Conservation (phyloP, 2,113 vertebrate species). For the Trogon surrucura region DNA sequence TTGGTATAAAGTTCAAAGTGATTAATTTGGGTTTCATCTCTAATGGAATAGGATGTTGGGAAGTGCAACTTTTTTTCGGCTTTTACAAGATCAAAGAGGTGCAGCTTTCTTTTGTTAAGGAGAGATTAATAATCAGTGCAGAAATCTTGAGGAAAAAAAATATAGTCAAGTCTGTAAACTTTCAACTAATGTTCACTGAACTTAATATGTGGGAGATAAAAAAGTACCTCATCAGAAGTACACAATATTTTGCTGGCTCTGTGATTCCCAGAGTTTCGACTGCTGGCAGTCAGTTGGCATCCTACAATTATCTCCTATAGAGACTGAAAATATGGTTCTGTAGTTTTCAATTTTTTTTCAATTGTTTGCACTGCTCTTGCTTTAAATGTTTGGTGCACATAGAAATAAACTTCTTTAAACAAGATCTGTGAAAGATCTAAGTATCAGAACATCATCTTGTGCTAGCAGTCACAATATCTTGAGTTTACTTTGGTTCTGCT, state of each 20-base stretch:
- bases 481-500: neutral
- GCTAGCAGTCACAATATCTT: neutral
- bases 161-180: neutral
- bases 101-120: neutral
- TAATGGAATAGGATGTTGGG: conserved; percentile 8
- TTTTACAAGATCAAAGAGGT: neutral
- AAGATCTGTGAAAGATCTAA: neutral
- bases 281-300: neutral
- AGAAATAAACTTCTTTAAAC: neutral
- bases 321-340: neutral
- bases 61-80: neutral
- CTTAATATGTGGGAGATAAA: neutral
- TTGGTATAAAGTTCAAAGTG: conserved; percentile 11
- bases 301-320: neutral
- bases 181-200: neutral
- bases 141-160: neutral
- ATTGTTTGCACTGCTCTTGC: neutral
- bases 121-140: neutral
- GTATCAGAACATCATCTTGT: neutral
- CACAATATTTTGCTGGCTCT: neutral
- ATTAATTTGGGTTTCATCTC: neutral
- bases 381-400: neutral
- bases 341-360: neutral
- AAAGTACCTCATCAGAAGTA: neutral
- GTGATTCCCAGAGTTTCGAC: neutral